These are phyloP conservation scores for Caenorhabditis uteleia DNA, from an alignment of 2,888 invertebrate genomes.

Conservation along the genomic window DNA sequence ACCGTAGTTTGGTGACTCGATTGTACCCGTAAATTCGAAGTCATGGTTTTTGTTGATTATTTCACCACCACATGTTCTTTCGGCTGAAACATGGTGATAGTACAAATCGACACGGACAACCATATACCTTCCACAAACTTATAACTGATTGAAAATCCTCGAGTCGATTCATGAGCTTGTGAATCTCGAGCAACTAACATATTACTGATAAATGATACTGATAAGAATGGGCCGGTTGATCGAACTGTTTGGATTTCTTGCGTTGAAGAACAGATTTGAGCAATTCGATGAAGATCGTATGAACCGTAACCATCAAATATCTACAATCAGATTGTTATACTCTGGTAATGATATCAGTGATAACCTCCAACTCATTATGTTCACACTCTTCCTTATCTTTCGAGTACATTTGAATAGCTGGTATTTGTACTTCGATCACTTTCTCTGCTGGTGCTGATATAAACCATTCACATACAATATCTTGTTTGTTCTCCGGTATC, in stretches of 20 bases:
- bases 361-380: conserved; percentile 55
- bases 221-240: conserved; percentile 47
- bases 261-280: conserved; percentile 33
- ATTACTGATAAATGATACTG: conserved; percentile 37
- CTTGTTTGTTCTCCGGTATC: conserved; percentile 38
- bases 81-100: too few species aligned
- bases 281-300: conserved; percentile 33
- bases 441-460: conserved; percentile 41
- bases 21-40: conserved; percentile 46
- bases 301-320: conserved; percentile 44
- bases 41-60: conserved; percentile 23
- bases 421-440: conserved; percentile 54
- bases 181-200: conserved; percentile 20
- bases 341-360: conserved; percentile 11
- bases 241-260: conserved; percentile 9
- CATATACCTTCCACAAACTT: conserved; percentile 43
- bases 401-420: conserved; percentile 45
- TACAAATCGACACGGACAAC: conserved; percentile 38
- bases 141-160: conserved; percentile 56
- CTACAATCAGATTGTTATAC: neutral
- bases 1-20: conserved; percentile 61
- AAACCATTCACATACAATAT: conserved; percentile 51
- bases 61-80: conserved; percentile 45
- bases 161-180: conserved; percentile 10
- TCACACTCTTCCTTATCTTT: conserved; percentile 48